phyloP scores from a whole-genome alignment of 2,888 invertebrate species.

The Argyresthia albistria region DNA sequence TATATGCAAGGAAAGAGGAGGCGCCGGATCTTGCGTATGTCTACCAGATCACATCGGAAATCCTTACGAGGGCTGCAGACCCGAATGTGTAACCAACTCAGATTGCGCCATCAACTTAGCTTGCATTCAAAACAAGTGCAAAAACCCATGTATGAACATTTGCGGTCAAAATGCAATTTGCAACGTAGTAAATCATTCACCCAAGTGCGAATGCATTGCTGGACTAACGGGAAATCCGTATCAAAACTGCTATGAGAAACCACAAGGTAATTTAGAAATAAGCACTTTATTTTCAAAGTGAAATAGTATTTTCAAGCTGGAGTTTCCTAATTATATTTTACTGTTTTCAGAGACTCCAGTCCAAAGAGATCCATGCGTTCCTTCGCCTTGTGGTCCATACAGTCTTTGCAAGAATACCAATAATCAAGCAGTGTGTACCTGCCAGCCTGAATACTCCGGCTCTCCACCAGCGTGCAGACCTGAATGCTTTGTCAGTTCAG shows the following conservation, averaged over 20 bases:
- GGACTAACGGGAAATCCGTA: conserved; percentile 76
- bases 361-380: conserved; percentile 75
- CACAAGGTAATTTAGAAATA: conserved; percentile 28
- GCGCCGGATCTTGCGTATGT: conserved; percentile 80
- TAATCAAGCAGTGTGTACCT: conserved; percentile 80
- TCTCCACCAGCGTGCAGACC: conserved; percentile 77
- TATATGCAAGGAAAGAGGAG: conserved; percentile 77
- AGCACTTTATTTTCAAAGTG: background rate
- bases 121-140: conserved; percentile 81
- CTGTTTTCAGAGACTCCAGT: background rate
- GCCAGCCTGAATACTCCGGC: conserved; percentile 76
- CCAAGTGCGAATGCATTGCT: conserved; percentile 77
- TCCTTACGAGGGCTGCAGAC: conserved; percentile 84
- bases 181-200: conserved; percentile 79
- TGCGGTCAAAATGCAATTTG: conserved; percentile 84
- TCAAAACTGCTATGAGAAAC: conserved; percentile 60
- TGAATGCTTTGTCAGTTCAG: conserved; percentile 77
- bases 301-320: background rate
- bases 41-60: conserved; percentile 79
- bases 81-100: conserved; percentile 81
- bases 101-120: conserved; percentile 81
- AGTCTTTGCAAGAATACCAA: conserved; percentile 82
- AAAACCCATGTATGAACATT: conserved; percentile 81
- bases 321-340: background rate
- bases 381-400: conserved; percentile 83